Evolutionary conservation across 2,888 invertebrate species (phyloP), one percentile per base, ranked within the genome.

Genomic region (Sphaerophoria rueppellii): DNA sequence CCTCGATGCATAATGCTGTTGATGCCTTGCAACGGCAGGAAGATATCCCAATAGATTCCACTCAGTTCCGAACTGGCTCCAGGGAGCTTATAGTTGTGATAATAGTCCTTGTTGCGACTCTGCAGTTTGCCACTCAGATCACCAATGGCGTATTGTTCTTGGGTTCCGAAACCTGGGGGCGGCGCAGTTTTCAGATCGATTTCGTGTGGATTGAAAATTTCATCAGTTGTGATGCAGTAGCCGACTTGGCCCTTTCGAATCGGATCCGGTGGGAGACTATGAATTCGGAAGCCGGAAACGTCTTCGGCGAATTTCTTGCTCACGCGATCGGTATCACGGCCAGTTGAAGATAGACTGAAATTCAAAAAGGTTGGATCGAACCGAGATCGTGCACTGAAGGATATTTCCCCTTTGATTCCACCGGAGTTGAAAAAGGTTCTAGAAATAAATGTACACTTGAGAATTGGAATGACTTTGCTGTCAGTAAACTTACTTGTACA

Each of bases 91-190:
- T 94, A 94, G 88, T 94, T 93, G 88, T 95, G 95, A 89, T 94
- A 94, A 58, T 94, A 92, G 87, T 94, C 94, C 88, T 95, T 94
- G 48, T 96, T 96, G 75, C 95, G 93, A 12, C 94, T 94, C 87
- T 96, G 95, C 86, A 95, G 94, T 91, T 98, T 98, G 24, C 98
- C 98, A 71, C 96, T 95, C 11, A 98, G 92, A 90, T 98, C 98
- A 0, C 98, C 98, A 4, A 98, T 93, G 1, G 97, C 95, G 89
- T 98, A 98, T 90, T 96, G 96, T 91, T 98, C 98, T 90, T 97
- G 97, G 0, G 91, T 91, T 9, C 91, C 97, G 88, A 94, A 93
- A 93, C 96, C 96, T 86, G 95, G 93, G 0, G 96, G 96, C 7
- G 96, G 96, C 48, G 93, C 89, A 4, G 89, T 90, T 9, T 93